Percentiles rank a stretch among this genome's conserved stretches.
Conservation (phyloP, 2,113 vertebrate species). For the Platichthys flesus region DNA sequence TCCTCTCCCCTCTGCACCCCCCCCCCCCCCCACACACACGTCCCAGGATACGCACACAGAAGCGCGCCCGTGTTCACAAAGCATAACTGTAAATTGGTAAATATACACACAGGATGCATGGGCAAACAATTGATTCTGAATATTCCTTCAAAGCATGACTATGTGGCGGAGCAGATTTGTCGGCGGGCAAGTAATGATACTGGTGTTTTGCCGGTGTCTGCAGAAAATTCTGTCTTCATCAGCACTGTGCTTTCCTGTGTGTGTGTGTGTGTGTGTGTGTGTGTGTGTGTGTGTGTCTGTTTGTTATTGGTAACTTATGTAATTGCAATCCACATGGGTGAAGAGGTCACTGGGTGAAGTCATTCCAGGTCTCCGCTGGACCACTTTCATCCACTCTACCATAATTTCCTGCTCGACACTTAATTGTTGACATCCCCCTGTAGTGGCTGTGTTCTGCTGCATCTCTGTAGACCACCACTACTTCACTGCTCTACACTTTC, state of each 20-base stretch:
- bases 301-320: constrained; percentile 23
- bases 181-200: constrained; percentile 8
- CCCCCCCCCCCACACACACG: background rate
- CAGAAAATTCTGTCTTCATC: constrained; percentile 13
- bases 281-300: background rate
- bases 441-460: background rate
- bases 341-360: constrained; percentile 39
- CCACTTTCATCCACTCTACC: constrained; percentile 14
- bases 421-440: constrained; percentile 7
- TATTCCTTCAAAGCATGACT: constrained; percentile 7
- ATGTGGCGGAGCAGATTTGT: constrained; percentile 21
- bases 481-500: background rate
- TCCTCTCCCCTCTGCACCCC: background rate
- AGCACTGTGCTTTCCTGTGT: background rate
- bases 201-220: constrained; percentile 13
- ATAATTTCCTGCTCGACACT: constrained; percentile 9
- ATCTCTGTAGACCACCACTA: background rate
- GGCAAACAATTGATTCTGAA: constrained; percentile 35
- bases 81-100: constrained; percentile 35
- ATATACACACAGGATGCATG: constrained; percentile 26
- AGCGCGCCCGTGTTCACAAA: constrained; percentile 43
- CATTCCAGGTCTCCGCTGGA: constrained; percentile 14
- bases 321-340: constrained; percentile 21
- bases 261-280: background rate
- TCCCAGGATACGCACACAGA: constrained; percentile 48